Evolutionary conservation across 92 coral and sea anemone species (phyloP).

Genomic region (Palythoa caribaeorum): DNA sequence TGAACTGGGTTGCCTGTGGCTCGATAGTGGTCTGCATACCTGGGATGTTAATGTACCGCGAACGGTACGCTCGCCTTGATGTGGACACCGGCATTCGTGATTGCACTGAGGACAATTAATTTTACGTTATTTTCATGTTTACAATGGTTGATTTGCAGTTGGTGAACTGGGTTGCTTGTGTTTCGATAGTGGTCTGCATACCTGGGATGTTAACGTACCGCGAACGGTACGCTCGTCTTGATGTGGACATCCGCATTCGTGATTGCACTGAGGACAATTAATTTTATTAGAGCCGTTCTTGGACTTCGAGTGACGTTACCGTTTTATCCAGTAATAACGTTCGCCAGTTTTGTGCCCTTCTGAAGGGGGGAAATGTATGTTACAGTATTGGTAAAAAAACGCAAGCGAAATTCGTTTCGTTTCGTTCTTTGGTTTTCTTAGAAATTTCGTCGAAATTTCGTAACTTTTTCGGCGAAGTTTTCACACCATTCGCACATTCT

Average conservation of each 20-base stretch:
- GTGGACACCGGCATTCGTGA: slow-evolving; percentile 28
- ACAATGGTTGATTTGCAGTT: slow-evolving; percentile 57
- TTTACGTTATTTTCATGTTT: slow-evolving; percentile 64
- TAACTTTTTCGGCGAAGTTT: too few relatives aligned
- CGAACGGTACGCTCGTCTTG: slow-evolving; percentile 60
- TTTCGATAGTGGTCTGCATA: slow-evolving; percentile 44
- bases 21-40: slow-evolving; percentile 51
- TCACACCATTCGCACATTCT: too few relatives aligned
- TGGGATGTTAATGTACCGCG: slow-evolving; percentile 61
- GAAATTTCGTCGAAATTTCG: too few relatives aligned
- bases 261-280: background rate
- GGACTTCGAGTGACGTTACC: too few relatives aligned
- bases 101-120: background rate
- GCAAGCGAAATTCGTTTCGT: too few relatives aligned
- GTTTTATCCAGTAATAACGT: too few relatives aligned
- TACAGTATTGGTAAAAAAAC: too few relatives aligned
- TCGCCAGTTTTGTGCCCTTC: too few relatives aligned
- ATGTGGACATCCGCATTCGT: slow-evolving; percentile 38
- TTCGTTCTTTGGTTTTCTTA: too few relatives aligned
- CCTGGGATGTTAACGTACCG: slow-evolving; percentile 61
- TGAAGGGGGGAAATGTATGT: too few relatives aligned
- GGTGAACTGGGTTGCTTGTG: slow-evolving; percentile 80
- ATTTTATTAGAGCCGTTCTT: too few relatives aligned
- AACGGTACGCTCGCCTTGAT: slow-evolving; percentile 61
- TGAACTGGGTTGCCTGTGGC: slow-evolving; percentile 76